These are phyloP conservation scores for Seira sanloemensis DNA, from an alignment of 2,888 invertebrate species.

Conservation along the genomic window DNA sequence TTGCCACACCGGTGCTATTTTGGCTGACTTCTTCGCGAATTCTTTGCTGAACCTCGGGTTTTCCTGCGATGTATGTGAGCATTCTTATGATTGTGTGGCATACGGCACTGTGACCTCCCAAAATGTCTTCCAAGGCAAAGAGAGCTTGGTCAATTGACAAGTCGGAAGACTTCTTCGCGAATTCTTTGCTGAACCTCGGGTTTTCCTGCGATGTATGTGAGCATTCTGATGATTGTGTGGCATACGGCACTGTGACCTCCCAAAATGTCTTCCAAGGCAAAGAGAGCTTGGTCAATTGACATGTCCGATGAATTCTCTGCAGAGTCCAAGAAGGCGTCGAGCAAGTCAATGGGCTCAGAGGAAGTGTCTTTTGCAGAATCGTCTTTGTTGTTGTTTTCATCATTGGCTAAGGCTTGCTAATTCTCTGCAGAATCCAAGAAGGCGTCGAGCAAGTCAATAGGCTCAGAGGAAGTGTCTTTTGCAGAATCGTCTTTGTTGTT, in stretches of 20 bases:
- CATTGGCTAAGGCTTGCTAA: too few relatives aligned
- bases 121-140: constrained; percentile 82
- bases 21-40: constrained; percentile 84
- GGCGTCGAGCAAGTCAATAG: constrained; percentile 83
- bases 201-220: constrained; percentile 82
- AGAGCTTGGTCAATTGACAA: constrained; percentile 69
- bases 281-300: constrained; percentile 71
- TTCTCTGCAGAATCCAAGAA: constrained; percentile 79
- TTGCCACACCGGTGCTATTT: constrained; percentile 78
- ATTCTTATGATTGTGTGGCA: constrained; percentile 89
- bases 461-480: constrained; percentile 36
- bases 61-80: constrained; percentile 81
- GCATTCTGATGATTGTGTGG: constrained; percentile 86
- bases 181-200: constrained; percentile 81
- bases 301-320: constrained; percentile 69
- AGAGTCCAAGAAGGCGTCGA: constrained; percentile 83
- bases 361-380: constrained; percentile 23
- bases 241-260: constrained; percentile 93
- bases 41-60: constrained; percentile 80
- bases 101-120: constrained; percentile 92
- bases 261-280: constrained; percentile 83
- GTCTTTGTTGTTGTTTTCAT: constrained; percentile 83
- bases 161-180: constrained; percentile 80
- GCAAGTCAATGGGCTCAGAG: constrained; percentile 79
- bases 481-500: constrained; percentile 81